Evolutionary conservation across 2,797 vertebrate genomes (phyloP), one percentile per base, ranked within the genome.

Genomic region (Syndactyla subalaris): DNA sequence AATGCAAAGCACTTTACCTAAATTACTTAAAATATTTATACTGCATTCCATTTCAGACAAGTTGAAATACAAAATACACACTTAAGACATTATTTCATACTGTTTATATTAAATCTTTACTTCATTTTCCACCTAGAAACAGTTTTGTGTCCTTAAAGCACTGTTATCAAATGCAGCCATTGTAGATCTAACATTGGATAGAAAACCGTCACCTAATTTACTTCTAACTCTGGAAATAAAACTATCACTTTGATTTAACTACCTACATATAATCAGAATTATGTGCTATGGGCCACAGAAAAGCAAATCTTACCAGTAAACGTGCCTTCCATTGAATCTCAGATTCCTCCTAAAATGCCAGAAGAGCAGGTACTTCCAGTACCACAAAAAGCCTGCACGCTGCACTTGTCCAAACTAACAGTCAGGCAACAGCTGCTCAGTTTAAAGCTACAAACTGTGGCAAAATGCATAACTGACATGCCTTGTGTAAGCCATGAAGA

Each of bases 381-480:
- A 95, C 93, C 95, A 97, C 81, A 91, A 88, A 78, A 91, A 91
- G 95, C 82, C 88, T 94, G 95, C 61, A 73, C 86, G n/a, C 94
- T 97, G 96, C 98, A 98, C 98, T 98, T 97, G 98, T 98, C 98
- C 96, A 97, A 98, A 98, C 98, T 98, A 97, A 98, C 97, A 97
- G 89, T 87, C 96, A 97, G 95, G 97, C 94, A 96, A 97, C 97
- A 97, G 97, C 98, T 98, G 98, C 98, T 98, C 97, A 93, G 97
- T 95, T 96, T 97, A 97, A 97, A 97, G 97, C 97, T 97, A 93
- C 91, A 86, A 97, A 96, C 96, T 96, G 96, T 97, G 96, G 97
- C 97, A 97, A 97, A 93, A 97, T 85, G 96, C 97, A 97, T 97
- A 96, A 96, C 96, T 98, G 95, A 95, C 96, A 74, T 96, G 97